phyloP scores from a whole-genome alignment of 2,888 invertebrate genomes.

The Cenopis cana region DNA sequence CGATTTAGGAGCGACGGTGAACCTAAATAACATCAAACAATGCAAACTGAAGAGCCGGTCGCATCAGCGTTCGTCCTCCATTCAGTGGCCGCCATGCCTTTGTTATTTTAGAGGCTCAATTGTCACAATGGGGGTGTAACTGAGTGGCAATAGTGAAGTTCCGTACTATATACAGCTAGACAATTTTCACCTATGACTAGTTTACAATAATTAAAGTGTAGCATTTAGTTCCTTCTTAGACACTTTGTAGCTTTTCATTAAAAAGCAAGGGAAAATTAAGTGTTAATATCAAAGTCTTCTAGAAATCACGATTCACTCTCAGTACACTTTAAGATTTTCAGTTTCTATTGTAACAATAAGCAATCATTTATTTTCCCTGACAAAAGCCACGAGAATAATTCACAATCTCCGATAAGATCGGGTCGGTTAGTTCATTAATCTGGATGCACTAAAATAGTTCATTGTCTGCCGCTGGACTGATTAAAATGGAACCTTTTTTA shows the following conservation, averaged over 20 bases:
- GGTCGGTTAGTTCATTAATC: conserved; percentile 34
- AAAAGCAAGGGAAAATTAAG: no score
- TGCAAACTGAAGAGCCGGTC: not conserved
- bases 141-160: not conserved
- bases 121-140: not conserved
- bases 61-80: not conserved
- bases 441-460: conserved; percentile 36
- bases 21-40: conserved; percentile 9
- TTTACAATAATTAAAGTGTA: no score
- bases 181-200: no score
- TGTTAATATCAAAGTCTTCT: not conserved
- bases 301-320: not conserved
- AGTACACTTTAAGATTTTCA: not conserved
- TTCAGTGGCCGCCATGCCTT: conserved; percentile 2
- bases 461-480: conserved; percentile 28
- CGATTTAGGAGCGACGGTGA: not conserved
- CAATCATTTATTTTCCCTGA: not conserved
- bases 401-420: conserved; percentile 20
- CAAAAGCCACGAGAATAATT: conserved; percentile 19
- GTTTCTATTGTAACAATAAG: not conserved
- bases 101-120: not conserved
- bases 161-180: not conserved
- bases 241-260: no score
- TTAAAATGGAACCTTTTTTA: conserved; percentile 22
- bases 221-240: no score